Base-by-base conservation (phyloP, 2,888 invertebrate genomes). In the Seira sanloemensis region DNA sequence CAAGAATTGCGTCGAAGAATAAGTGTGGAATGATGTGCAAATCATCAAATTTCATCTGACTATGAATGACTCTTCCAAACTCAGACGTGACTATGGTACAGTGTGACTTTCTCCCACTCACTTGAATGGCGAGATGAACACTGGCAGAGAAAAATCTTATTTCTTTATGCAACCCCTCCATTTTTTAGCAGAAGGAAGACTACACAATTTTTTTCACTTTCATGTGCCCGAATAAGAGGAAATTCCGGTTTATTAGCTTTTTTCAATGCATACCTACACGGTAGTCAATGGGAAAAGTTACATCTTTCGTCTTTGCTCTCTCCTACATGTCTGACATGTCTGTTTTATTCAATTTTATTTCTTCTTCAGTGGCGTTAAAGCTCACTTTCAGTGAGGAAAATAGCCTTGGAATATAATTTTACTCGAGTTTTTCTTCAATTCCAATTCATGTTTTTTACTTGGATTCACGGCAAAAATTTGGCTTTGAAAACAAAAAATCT, bases 171-270 rank as follows among this genome's bases (percentile, higher is more conserved):
- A n/a, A n/a, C n/a, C n/a, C n/a, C n/a, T n/a, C n/a, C n/a, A n/a
- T n/a, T n/a, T n/a, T n/a, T n/a, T n/a, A n/a, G n/a, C n/a, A n/a
- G n/a, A n/a, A 37, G 37, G 37, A 37, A 37, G 37, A 37, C 37
- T 37, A 12, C 37, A 37, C n/a, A n/a, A n/a, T n/a, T n/a, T n/a
- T 37, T 12, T 62, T 62, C 21, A 19, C 62, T 62, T 65, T 74
- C 73, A 66, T 74, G 68, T 80, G 27, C 68, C 58, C 66, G 67
- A 79, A 73, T 66, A 80, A 21, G 80, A 58, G n/a, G n/a, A 74
- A 74, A 81, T 81, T 81, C 74, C 80, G 65, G 74, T 81, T 81
- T 81, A 81, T 81, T 81, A 81, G 80, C 80, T 69, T 81, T 65
- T 80, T 67, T 75, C 75, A 81, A 75, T 69, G 75, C 69, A 74